These are phyloP conservation scores for Troides helena DNA, from an alignment of 2,888 invertebrate genomes.

Conservation along the genomic window DNA sequence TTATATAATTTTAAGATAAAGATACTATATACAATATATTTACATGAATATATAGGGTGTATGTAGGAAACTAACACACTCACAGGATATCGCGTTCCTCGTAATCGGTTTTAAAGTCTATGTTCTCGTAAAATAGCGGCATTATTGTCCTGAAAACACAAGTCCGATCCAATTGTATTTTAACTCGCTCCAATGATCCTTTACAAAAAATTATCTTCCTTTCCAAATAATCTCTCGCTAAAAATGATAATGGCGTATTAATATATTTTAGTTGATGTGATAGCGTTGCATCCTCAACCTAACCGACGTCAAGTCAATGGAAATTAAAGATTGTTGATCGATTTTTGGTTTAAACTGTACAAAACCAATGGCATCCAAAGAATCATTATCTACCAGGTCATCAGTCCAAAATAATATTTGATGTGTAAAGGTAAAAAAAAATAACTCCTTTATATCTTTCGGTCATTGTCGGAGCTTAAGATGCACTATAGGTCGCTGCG, in stretches of 20 bases:
- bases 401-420: too few species aligned
- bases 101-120: constrained; percentile 23
- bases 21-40: neutral
- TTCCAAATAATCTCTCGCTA: constrained; percentile 47
- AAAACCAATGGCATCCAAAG: too few species aligned
- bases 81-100: constrained; percentile 16
- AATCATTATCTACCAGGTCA: too few species aligned
- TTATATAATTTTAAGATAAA: too few species aligned
- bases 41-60: neutral
- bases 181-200: constrained; percentile 47
- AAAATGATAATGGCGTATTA: too few species aligned
- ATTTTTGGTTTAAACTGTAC: too few species aligned
- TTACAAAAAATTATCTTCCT: constrained; percentile 42
- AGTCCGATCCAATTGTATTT: constrained; percentile 44
- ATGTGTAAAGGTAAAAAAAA: too few species aligned
- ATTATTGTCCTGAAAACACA: constrained; percentile 43
- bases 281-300: constrained; percentile 33
- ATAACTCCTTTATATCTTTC: too few species aligned
- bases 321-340: too few species aligned
- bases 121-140: constrained; percentile 38
- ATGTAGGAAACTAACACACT: constrained; percentile 8
- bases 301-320: too few species aligned
- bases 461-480: too few species aligned
- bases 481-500: too few species aligned
- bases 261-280: constrained; percentile 20